Evolutionary conservation across 2,797 vertebrate species (phyloP).

Genomic region (Melanotaenia parkinsoni): DNA sequence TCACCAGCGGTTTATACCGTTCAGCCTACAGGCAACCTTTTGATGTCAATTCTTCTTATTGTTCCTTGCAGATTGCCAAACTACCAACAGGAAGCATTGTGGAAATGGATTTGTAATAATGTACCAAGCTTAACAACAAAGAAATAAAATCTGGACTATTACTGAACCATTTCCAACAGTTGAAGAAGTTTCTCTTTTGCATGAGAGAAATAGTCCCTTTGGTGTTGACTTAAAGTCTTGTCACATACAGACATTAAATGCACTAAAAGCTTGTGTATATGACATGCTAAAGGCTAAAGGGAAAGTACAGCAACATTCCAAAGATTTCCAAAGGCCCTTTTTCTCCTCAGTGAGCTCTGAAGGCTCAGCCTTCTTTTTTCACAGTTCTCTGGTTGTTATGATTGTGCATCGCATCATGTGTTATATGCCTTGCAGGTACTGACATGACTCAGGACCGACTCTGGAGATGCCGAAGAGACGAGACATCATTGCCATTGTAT

Average conservation of each 20-base stretch:
- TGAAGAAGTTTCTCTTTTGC: not conserved
- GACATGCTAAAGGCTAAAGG: not conserved
- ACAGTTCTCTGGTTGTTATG: not conserved
- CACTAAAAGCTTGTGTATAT: not conserved
- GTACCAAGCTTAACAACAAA: not conserved
- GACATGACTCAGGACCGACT: conserved; percentile 64
- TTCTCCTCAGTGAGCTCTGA: not conserved
- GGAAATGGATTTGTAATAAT: not conserved
- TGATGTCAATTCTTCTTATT: too few relatives aligned
- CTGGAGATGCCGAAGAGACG: conserved; percentile 90
- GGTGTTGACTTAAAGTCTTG: not conserved
- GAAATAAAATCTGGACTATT: not conserved
- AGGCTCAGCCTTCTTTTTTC: not conserved
- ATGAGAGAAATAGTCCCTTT: not conserved
- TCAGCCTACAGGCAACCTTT: too few relatives aligned
- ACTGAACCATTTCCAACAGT: not conserved
- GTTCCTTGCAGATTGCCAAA: too few relatives aligned
- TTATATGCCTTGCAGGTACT: conserved; percentile 51
- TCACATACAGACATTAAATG: not conserved
- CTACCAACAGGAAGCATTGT: not conserved
- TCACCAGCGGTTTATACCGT: too few relatives aligned
- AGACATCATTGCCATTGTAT: conserved; percentile 88
- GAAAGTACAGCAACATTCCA: not conserved
- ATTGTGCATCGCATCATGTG: not conserved
- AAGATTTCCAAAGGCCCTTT: not conserved